A percentile compares a stretch with the other conserved stretches of the same genome.
Conservation (phyloP, 2,888 invertebrate genomes). For the Drosophila anomelani region DNA sequence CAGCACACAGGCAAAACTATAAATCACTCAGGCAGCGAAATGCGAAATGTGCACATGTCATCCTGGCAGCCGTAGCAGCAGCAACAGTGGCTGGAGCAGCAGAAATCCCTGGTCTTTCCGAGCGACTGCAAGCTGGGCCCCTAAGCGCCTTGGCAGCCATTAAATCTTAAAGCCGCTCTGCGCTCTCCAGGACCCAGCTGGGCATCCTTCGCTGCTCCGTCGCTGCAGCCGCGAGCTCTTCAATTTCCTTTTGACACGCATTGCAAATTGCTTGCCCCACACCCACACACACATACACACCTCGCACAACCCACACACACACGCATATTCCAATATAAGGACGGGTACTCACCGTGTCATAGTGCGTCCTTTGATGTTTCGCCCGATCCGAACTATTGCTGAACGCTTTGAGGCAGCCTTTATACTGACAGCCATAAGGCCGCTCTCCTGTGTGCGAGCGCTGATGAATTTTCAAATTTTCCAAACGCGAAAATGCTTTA, state of each 20-base stretch:
- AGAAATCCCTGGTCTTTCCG: conserved; percentile 21
- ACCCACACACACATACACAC: conserved; percentile 23
- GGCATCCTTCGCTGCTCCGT: conserved; percentile 31
- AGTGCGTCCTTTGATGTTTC: conserved; percentile 99
- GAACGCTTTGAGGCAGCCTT: conserved; percentile 97
- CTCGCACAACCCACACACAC: conserved; percentile 14
- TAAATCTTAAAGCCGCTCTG: conserved; percentile 46
- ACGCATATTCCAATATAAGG: conserved; percentile 4
- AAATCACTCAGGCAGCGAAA: conserved; percentile 78
- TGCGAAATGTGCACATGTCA: conserved; percentile 79
- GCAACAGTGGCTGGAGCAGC: conserved; percentile 19
- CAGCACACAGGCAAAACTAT: conserved; percentile 64
- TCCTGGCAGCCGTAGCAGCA: conserved; percentile 45
- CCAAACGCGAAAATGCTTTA: conserved; percentile 98
- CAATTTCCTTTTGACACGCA: conserved; percentile 73
- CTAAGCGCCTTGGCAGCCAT: conserved; percentile 44
- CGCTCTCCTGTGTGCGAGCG: conserved; percentile 98
- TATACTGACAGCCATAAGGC: conserved; percentile 97
- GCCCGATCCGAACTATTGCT: conserved; percentile 99
- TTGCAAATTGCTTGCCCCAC: conserved; percentile 63
- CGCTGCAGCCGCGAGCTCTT: conserved; percentile 55
- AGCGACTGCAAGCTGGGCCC: conserved; percentile 33
- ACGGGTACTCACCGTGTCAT: conserved; percentile 93
- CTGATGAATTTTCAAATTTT: conserved; percentile 99
- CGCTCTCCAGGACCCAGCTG: conserved; percentile 21